Percentiles rank a stretch among this genome's conserved stretches.
phyloP scores from a whole-genome alignment of 2,113 vertebrate species.

The Micromys minutus region DNA sequence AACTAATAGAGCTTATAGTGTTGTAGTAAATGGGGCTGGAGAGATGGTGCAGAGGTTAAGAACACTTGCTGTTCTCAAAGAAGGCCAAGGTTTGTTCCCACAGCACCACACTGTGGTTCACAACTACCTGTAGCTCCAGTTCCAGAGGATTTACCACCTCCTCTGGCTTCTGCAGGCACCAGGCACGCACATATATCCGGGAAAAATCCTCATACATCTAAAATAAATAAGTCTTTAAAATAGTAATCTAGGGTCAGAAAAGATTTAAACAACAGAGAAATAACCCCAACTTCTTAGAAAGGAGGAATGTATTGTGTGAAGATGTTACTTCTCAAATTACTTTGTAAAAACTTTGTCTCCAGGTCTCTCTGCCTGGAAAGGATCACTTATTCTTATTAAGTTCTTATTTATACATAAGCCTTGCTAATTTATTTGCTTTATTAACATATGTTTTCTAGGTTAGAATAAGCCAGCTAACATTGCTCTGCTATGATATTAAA shows the following conservation, averaged over 20 bases:
- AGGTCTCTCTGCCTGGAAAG: slow-evolving; percentile 16
- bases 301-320: slow-evolving; percentile 9
- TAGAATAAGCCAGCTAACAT: slow-evolving; percentile 25
- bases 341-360: not conserved
- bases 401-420: slow-evolving; percentile 16
- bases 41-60: not conserved
- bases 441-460: not conserved
- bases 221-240: not conserved
- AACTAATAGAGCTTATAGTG: not conserved
- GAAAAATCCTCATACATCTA: not conserved
- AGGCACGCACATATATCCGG: too few species aligned
- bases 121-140: not conserved
- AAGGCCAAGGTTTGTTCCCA: not conserved
- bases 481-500: slow-evolving; percentile 14
- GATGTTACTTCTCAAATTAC: slow-evolving; percentile 42
- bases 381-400: too few species aligned
- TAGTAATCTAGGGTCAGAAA: not conserved
- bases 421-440: not conserved
- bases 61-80: not conserved
- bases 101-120: not conserved
- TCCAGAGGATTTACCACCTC: not conserved
- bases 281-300: slow-evolving; percentile 5
- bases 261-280: slow-evolving; percentile 45
- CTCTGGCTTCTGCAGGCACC: not conserved
- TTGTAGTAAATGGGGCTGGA: not conserved